Base-by-base conservation (phyloP, 2,888 invertebrate species). In the Eurois occulta region DNA sequence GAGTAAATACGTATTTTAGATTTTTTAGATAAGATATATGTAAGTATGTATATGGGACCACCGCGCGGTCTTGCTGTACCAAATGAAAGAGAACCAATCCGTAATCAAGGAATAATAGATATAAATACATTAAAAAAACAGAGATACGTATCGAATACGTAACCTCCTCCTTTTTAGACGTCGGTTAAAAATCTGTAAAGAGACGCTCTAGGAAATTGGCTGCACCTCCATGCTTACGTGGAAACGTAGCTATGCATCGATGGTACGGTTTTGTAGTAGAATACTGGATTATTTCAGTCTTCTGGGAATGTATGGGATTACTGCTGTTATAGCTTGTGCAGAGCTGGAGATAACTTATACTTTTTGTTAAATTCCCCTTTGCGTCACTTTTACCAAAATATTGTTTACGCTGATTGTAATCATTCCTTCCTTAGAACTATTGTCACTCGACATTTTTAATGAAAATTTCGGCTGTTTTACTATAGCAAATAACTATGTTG, bases 181-280 rank as follows among this genome's bases (percentile, higher is more conserved):
- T 60, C 58, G 58, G 58, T 28, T 18, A 32, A 32, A 60, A 60
- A 13, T 28, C 58, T 28, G 2, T 86, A 91, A 90, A 90, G 88
- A 91, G 91, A 79, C 85, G 86, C 86, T 83, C 74, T 78, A 83
- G 91, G 92, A 92, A 92, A 93, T 92, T 93, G 92, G 91, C 86
- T 88, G 72, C 82, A 81, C 82, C 82, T 81, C 70, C 70, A 16
- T 32, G 48, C 72, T 74, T 28, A 24, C 60, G 78, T 72, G 74
- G 55, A 64, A 58, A 72, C 64, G 52, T 81, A 67, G 81, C 80
- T 87, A 77, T 81, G 69, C 78, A 88, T 87, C 80, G 83, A 85
- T 86, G 73, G 28, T 72, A 55, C 60, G 55, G 32, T 74, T 71
- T 66, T 86, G n/a, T 65, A 60, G 11, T 7, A 62, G 67, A 48